Base-by-base conservation (phyloP, 2,797 vertebrate genomes). In the Phoebastria nigripes region DNA sequence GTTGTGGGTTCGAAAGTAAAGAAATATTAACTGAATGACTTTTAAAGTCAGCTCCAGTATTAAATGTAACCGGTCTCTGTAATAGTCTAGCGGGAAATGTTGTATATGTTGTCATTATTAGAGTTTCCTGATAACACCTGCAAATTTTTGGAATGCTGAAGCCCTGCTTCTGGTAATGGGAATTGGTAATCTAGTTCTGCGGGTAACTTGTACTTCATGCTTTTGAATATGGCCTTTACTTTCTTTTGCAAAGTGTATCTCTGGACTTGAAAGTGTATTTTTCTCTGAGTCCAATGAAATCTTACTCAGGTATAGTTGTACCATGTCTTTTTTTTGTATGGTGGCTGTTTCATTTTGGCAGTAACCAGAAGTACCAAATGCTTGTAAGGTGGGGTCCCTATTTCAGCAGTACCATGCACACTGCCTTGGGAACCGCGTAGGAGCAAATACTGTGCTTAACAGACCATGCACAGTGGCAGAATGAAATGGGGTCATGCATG, bases 391-490 rank as follows among this genome's bases (percentile, higher is more conserved):
- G 29, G 8, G 3, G 12, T 89, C 21, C 6, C 16, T 70, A 4
- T 35, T 73, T 82, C 9, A 73, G 47, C 28, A 70, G 15, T 29
- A 21, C 62, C 15, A 6, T 15, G 12, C 12, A 39, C 6, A 4
- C n/a, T 89, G 31, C 47, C 9, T 3, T 62, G 35, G 66, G 42
- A 61, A 31, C 41, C 4, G 0, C 1, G 1, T 0, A 42, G 83
- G 55, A 79, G 39, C 25, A 59, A 65, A 58, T 55, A 20, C 33
- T n/a, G 20, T 47, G 17, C 31, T 47, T 49, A 58, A 33, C 44
- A 82, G 67, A 47, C 33, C 29, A 3, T 11, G 46, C 31, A 31
- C 15, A 35, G 33, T 26, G 33, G 31, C 90, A 93, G 80, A 81
- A 65, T 17, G 29, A 90, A 93, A 49, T 67, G 62, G 56, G 37